phyloP scores from a whole-genome alignment of 2,888 invertebrate genomes.

The Synanthedon tipuliformis region DNA sequence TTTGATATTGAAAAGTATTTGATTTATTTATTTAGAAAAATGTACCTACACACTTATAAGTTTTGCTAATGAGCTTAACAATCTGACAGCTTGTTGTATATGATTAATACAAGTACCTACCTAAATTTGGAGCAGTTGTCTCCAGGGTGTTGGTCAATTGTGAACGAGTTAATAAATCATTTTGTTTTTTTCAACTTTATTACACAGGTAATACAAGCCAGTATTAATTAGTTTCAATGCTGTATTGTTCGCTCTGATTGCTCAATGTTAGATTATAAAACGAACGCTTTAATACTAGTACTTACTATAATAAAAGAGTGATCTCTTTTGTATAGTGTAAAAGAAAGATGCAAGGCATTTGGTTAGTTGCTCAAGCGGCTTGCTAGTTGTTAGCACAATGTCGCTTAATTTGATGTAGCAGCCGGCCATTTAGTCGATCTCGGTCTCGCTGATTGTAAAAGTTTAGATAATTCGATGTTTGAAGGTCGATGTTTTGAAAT shows the following conservation, averaged over 20 bases:
- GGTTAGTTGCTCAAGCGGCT: slow-evolving; percentile 25
- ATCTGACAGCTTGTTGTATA: background rate
- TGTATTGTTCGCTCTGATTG: background rate
- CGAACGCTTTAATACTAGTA: background rate
- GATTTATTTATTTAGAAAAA: no score
- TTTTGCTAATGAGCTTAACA: background rate
- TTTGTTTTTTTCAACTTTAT: slow-evolving; percentile 1
- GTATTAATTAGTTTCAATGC: background rate
- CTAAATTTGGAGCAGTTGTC: slow-evolving; percentile 3
- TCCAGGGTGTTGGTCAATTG: slow-evolving; percentile 9
- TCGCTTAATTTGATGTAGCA: slow-evolving; percentile 35
- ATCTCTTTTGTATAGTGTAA: background rate
- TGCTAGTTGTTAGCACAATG: slow-evolving; percentile 28
- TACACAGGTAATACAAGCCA: background rate
- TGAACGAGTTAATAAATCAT: slow-evolving; percentile 12
- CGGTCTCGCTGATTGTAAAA: slow-evolving; percentile 42
- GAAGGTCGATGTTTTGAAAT: slow-evolving; percentile 53
- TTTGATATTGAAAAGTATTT: no score
- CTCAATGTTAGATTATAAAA: background rate
- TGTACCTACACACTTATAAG: slow-evolving; percentile 3
- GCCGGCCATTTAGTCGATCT: slow-evolving; percentile 31
- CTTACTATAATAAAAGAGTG: background rate
- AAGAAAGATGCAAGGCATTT: slow-evolving; percentile 4
- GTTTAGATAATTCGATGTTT: slow-evolving; percentile 50
- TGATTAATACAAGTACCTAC: background rate